phyloP scores from a whole-genome alignment of 1,140 invertebrate species.

The Listronotus oregonensis region DNA sequence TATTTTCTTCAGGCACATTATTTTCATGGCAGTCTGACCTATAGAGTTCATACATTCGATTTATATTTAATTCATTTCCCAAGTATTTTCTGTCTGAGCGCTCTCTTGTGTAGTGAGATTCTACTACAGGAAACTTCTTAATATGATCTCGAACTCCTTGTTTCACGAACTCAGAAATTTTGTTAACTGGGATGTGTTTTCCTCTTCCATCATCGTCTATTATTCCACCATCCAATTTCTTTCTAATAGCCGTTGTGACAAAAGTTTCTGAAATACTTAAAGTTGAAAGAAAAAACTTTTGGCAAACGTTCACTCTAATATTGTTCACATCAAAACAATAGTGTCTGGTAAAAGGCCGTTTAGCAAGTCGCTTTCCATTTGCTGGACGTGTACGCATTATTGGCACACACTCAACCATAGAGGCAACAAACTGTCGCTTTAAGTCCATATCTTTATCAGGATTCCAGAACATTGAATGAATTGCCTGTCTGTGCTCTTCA shows the following conservation, averaged over 20 bases:
- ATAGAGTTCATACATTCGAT: not conserved
- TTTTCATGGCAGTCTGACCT: not conserved
- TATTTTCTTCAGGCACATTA: constrained; percentile 2
- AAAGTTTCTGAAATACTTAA: constrained; percentile 14
- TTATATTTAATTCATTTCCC: constrained; percentile 2
- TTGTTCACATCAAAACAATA: not conserved
- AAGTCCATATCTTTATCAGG: too few relatives aligned
- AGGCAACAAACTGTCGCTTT: too few relatives aligned
- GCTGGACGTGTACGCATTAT: too few relatives aligned
- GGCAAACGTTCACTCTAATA: not conserved
- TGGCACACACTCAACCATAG: too few relatives aligned
- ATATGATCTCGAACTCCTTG: constrained; percentile 1
- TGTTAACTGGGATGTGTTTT: not conserved
- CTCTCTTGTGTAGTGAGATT: constrained; percentile 6
- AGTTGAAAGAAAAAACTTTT: constrained; percentile 8
- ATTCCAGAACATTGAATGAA: too few relatives aligned
- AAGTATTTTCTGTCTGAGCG: constrained; percentile 1
- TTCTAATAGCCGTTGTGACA: constrained; percentile 5
- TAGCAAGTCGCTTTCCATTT: too few relatives aligned
- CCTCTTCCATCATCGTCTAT: not conserved
- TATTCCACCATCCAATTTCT: constrained; percentile 2
- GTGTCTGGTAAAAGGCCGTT: too few relatives aligned
- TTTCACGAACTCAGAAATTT: not conserved
- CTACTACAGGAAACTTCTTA: constrained; percentile 5
- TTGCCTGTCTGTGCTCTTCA: too few relatives aligned